Base-by-base conservation (phyloP, 2,888 invertebrate species). In the Taenaris catops region DNA sequence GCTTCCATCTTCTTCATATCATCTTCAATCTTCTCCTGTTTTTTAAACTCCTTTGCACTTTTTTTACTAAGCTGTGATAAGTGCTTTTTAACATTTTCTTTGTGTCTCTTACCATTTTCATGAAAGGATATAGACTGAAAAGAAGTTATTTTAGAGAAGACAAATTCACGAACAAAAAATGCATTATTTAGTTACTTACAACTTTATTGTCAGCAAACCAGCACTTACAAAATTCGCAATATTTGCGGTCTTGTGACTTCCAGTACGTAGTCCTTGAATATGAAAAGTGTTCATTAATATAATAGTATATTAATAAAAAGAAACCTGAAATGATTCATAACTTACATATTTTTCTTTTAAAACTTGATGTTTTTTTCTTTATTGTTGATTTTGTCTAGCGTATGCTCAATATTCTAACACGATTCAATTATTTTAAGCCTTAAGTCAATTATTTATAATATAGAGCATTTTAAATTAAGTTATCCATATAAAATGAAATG, bases 191-290 rank as follows among this genome's bases (percentile, higher is more conserved):
- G n/a, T n/a, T 39, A 84, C 89, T 89, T 81, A 93, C 93, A 33
- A 97, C 95, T 89, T 96, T 97, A 68, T 99, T 99, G 74, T 98
- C 98, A 34, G 97, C 95, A 57, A 97, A 94, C 98, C 98, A 99
- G 67, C 98, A 98, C 78, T 98, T 98, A 83, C 99, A 99, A 76
- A 97, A 96, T 53, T 98, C 97, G 67, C 99, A 99, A 73, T 93
- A 98, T 73, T 98, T 98, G 44, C 95, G 91, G 0, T 95, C 96
- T 62, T 96, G 94, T 10, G 98, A 98, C 72, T 97, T 96, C 99
- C 99, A 99, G 68, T 95, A 97, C 53, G 97, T 96, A 1, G 96
- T 93, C 97, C 96, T 97, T 1, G 5, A 10, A 5, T 23, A 5
- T 11, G 2, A 2, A 24, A 6, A 5, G 24, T n/a, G 6, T 5